Base-by-base conservation (phyloP, 2,113 vertebrate genomes). In the Orycteropus afer region DNA sequence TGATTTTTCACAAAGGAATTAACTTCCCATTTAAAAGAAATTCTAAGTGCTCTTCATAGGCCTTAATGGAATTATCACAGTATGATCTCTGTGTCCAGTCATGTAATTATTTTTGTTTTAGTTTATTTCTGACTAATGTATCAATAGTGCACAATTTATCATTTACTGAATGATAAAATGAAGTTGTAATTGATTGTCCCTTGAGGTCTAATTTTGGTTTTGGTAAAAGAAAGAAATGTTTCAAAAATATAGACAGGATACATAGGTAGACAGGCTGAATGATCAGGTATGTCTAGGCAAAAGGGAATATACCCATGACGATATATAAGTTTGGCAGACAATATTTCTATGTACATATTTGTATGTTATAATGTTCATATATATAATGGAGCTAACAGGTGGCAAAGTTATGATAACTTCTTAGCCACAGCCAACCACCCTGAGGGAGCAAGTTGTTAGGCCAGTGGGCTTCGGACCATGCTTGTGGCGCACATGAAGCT, bases 1-100 rank as follows among this genome's bases (percentile, higher is more conserved):
- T 79, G 49, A 69, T 67, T 93, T n/a, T 94, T 96, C 55, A 92
- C 40, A 96, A 93, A 92, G 42, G 27, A 96, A 89, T 76, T 81
- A 29, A 86, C 9, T 25, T 94, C 0, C 5, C 20, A 59, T 78
- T 61, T 89, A 84, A 49, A 91, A 81, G 76, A 93, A 81, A 82
- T 82, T 59, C 15, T 84, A 53, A 77, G 12, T 42, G 22, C 9
- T 78, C 13, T 74, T 40, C 32, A 47, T 77, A 67, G 17, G 2
- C 42, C 32, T 95, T 91, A 71, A 29, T 89, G 32, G 29, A 84
- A 86, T 74, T 91, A 53, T 32, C 12, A 17, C 22, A 73, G 8
- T 87, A 17, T 85, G 25, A 57, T 67, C 93, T 95, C 57, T 55
- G 12, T 29, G 80, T 93, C 20, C 81, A 85, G 20, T 59, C 15